These are phyloP conservation scores for Aporrectodea caliginosa DNA, from an alignment of 1,140 invertebrate genomes.

Conservation along the genomic window DNA sequence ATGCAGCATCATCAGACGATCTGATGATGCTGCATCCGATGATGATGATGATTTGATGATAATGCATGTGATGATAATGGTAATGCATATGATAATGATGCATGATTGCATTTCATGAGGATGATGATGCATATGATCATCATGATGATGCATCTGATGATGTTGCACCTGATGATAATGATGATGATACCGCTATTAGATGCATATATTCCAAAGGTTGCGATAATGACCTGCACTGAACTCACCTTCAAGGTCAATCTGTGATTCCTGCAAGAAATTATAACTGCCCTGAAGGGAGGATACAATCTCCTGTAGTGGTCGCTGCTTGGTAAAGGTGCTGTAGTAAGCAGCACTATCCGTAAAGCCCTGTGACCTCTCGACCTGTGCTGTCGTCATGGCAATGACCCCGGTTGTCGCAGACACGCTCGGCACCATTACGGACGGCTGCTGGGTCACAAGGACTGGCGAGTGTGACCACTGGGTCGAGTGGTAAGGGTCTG, in stretches of 20 bases:
- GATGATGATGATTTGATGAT: too few species aligned
- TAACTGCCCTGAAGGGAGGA: slow-evolving; percentile 54
- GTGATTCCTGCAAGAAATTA: slow-evolving; percentile 56
- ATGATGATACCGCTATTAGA: too few species aligned
- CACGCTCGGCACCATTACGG: neutral
- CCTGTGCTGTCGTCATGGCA: neutral
- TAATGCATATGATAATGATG: too few species aligned
- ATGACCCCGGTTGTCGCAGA: neutral
- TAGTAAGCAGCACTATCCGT: neutral
- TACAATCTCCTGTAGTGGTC: slow-evolving; percentile 51
- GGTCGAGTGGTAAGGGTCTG: neutral
- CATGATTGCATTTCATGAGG: too few species aligned
- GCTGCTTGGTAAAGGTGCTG: slow-evolving; percentile 18
- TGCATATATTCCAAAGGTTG: too few species aligned
- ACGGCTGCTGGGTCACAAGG: neutral
- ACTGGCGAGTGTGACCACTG: neutral
- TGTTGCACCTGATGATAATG: too few species aligned
- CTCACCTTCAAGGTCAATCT: slow-evolving; percentile 41
- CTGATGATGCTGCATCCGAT: too few species aligned
- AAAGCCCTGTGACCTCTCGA: neutral
- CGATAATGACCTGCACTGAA: neutral
- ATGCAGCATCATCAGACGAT: too few species aligned
- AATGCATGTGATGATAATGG: too few species aligned
- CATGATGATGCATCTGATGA: too few species aligned
- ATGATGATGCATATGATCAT: too few species aligned